phyloP scores from a whole-genome alignment of 2,113 vertebrate species.

The Oophaga pumilio region DNA sequence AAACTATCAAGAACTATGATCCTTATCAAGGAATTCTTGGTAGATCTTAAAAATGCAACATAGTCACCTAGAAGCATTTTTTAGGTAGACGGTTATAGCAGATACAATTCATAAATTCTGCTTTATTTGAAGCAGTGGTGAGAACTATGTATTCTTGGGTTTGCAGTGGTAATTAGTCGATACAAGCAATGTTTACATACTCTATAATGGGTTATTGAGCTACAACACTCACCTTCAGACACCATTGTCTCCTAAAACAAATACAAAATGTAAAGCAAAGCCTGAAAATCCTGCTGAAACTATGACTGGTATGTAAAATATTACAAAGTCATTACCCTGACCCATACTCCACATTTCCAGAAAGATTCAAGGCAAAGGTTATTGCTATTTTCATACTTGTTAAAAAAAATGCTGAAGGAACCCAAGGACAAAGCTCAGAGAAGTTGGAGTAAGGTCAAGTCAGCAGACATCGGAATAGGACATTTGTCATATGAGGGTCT shows the following conservation, averaged over 20 bases:
- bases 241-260: constrained; percentile 9
- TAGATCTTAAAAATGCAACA: background rate
- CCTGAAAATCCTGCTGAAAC: constrained; percentile 36
- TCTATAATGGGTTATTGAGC: background rate
- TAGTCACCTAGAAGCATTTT: background rate
- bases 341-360: background rate
- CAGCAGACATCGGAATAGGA: too few relatives aligned
- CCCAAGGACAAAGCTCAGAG: constrained; percentile 9
- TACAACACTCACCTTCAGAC: background rate
- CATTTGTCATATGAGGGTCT: background rate
- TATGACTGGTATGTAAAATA: constrained; percentile 45
- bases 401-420: background rate
- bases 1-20: background rate
- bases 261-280: background rate
- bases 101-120: background rate
- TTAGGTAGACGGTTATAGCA: background rate
- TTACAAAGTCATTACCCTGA: background rate
- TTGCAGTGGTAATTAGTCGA: background rate
- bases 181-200: background rate
- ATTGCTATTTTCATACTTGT: constrained; percentile 19
- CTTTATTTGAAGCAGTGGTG: background rate
- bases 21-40: background rate
- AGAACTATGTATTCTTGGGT: background rate
- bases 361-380: constrained; percentile 13
- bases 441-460: background rate